Evolutionary conservation across 2,797 vertebrate species (phyloP).

Genomic region (Macrochelys suwanniensis): DNA sequence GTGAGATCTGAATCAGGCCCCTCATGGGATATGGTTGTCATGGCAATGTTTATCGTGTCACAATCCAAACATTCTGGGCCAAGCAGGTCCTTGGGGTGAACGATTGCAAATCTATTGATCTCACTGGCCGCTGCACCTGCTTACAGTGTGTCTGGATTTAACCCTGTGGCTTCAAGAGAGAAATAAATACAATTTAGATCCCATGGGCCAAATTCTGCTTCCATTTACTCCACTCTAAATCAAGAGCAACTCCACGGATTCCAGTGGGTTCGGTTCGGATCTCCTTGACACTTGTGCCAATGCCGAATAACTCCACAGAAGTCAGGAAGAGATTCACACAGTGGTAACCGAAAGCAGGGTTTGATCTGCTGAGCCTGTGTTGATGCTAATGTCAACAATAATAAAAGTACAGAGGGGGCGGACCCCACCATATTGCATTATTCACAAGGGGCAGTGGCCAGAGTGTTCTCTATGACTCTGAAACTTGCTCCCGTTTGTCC

Average conservation of each 20-base stretch:
- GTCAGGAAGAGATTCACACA: slow-evolving; percentile 6
- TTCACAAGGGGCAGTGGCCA: not conserved
- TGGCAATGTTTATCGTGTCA: not conserved
- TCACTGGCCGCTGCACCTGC: not conserved
- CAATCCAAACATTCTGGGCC: not conserved
- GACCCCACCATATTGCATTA: not conserved
- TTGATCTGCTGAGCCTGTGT: not conserved
- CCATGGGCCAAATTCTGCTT: slow-evolving; percentile 7
- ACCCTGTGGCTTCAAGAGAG: not conserved
- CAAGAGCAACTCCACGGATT: slow-evolving; percentile 24
- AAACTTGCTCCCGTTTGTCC: slow-evolving; percentile 18
- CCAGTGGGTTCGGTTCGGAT: slow-evolving; percentile 21
- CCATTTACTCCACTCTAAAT: slow-evolving; percentile 27
- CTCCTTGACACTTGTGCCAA: not conserved
- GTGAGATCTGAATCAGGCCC: not conserved
- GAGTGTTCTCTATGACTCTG: not conserved
- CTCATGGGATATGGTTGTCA: not conserved
- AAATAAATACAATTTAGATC: not conserved
- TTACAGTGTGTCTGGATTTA: not conserved
- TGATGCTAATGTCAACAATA: not conserved
- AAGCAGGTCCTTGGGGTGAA: not conserved
- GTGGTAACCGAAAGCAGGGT: not conserved
- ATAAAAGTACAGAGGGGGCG: not conserved
- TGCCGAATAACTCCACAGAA: not conserved
- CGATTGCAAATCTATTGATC: not conserved